Percentiles rank a stretch among this genome's conserved stretches.
Conservation (phyloP, 2,797 vertebrate genomes). For the Pangasius krempfi region DNA sequence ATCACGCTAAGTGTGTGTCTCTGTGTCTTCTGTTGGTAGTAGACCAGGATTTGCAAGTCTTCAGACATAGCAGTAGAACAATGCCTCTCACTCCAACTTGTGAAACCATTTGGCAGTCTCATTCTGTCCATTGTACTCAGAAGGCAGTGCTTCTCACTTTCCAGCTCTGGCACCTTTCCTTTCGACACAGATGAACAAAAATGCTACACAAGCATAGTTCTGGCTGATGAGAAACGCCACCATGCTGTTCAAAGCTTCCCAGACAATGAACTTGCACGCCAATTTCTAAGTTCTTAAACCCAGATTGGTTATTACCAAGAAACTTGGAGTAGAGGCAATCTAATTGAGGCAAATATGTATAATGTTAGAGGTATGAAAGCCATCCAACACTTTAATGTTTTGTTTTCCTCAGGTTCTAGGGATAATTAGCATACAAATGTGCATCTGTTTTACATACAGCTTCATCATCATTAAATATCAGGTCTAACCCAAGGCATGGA, state of each 20-base stretch:
- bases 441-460: slow-evolving; percentile 55
- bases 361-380: slow-evolving; percentile 29
- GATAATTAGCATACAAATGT: slow-evolving; percentile 24
- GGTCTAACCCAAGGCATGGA: slow-evolving; percentile 70
- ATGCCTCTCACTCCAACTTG: slow-evolving; percentile 26
- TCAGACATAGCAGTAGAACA: slow-evolving; percentile 15
- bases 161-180: slow-evolving; percentile 24
- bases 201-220: slow-evolving; percentile 26
- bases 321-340: not conserved
- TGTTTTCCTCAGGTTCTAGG: slow-evolving; percentile 27
- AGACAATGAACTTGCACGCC: slow-evolving; percentile 9
- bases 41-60: not conserved
- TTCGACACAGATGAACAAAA: slow-evolving; percentile 32
- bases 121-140: slow-evolving; percentile 35
- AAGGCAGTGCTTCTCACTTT: slow-evolving; percentile 10
- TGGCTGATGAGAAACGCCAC: slow-evolving; percentile 19
- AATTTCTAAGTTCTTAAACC: not conserved
- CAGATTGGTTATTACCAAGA: slow-evolving; percentile 18
- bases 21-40: slow-evolving; percentile 11
- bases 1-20: not conserved
- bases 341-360: slow-evolving; percentile 8
- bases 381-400: slow-evolving; percentile 21
- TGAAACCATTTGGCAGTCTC: slow-evolving; percentile 31
- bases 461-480: slow-evolving; percentile 73
- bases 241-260: slow-evolving; percentile 27